Evolutionary conservation across 2,888 invertebrate genomes (phyloP).

Genomic region (Lacanobia wlatinum): DNA sequence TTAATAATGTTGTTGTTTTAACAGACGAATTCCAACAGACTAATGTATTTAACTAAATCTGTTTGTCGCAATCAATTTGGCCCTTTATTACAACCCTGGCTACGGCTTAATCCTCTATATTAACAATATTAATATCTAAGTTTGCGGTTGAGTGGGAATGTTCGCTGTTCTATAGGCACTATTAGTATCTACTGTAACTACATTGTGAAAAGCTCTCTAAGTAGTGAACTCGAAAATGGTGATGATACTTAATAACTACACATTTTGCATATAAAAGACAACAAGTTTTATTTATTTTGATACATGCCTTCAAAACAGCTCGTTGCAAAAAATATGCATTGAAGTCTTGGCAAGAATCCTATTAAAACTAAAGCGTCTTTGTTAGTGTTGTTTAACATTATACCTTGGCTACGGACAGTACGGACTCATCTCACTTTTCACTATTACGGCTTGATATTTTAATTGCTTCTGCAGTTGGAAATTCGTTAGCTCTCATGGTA

Average conservation of each 20-base stretch:
- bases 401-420: conserved; percentile 29
- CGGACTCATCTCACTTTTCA: conserved; percentile 59
- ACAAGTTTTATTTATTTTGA: neutral
- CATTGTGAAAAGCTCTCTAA: neutral
- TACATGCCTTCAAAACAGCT: neutral
- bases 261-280: neutral
- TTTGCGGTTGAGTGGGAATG: conserved; percentile 43
- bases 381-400: conserved; percentile 56
- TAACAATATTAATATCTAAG: conserved; percentile 58
- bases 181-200: neutral
- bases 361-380: conserved; percentile 53
- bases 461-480: conserved; percentile 68
- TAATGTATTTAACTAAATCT: conserved; percentile 22
- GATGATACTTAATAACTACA: neutral
- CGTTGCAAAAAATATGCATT: conserved; percentile 8
- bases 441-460: conserved; percentile 61
- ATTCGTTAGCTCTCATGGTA: conserved; percentile 63
- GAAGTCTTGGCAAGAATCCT: conserved; percentile 21
- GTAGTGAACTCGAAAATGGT: neutral
- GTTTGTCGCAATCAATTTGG: conserved; percentile 54
- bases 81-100: conserved; percentile 30
- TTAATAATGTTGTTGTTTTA: conserved; percentile 7
- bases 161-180: conserved; percentile 9
- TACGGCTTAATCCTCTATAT: conserved; percentile 47
- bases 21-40: neutral